Conservation (phyloP, 2,113 vertebrate genomes). For the Martes martes region DNA sequence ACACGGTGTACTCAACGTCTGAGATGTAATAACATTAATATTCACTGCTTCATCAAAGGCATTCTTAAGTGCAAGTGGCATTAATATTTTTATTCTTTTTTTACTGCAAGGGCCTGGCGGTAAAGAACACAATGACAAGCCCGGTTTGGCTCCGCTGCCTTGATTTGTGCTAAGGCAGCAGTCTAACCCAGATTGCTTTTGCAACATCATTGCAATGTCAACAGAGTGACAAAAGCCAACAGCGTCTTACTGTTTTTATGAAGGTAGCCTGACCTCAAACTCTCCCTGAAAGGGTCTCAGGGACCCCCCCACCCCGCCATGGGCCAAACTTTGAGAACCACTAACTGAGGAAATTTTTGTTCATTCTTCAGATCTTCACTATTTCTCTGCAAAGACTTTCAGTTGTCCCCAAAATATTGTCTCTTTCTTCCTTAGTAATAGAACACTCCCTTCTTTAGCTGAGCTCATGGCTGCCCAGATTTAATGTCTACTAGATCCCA, state of each 20-base stretch:
- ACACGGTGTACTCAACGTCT: not conserved
- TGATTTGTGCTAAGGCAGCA: constrained; percentile 29
- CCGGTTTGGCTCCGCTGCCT: not conserved
- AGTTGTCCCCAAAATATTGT: not conserved
- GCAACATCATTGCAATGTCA: not conserved
- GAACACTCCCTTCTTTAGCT: not conserved
- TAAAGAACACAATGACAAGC: not conserved
- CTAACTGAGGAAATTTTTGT: not conserved
- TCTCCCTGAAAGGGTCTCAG: not conserved
- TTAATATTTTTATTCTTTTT: not conserved
- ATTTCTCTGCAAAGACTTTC: not conserved
- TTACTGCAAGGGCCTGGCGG: not conserved
- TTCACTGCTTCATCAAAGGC: not conserved
- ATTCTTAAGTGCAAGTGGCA: constrained; percentile 32
- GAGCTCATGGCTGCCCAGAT: not conserved
- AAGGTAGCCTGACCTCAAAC: not conserved
- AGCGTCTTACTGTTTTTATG: not conserved
- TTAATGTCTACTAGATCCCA: not conserved
- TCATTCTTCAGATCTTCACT: not conserved
- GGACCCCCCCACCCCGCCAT: too few species aligned
- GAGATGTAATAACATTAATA: constrained; percentile 20
- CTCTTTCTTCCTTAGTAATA: not conserved
- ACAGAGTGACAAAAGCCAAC: not conserved
- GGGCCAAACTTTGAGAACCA: not conserved
- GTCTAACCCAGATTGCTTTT: not conserved